Percentiles rank a stretch among this genome's conserved stretches.
These are phyloP conservation scores for Scelioninae gen. 1 DNA, from an alignment of 2,888 invertebrate species.

Conservation along the genomic window DNA sequence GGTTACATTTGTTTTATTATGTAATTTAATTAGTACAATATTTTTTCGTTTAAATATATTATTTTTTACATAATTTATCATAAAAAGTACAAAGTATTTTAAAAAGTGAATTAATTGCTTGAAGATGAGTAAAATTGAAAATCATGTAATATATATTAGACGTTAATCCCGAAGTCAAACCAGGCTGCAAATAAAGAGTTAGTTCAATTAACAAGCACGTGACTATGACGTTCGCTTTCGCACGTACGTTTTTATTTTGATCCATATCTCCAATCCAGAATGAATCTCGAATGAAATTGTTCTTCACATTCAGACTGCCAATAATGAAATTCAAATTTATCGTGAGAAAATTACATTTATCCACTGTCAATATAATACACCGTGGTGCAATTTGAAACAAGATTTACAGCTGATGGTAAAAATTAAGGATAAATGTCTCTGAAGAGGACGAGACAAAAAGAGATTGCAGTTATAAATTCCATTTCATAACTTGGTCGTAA, in stretches of 20 bases:
- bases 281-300: conserved; percentile 20
- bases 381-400: not conserved
- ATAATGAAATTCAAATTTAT: conserved; percentile 21
- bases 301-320: not conserved
- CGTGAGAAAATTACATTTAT: conserved; percentile 8
- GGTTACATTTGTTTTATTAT: no score
- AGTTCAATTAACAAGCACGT: conserved; percentile 36
- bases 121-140: not conserved
- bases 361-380: not conserved
- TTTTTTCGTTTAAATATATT: no score
- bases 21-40: no score
- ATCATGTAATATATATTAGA: conserved; percentile 6
- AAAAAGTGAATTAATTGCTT: no score
- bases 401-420: not conserved
- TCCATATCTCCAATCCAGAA: conserved; percentile 1
- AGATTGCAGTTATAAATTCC: no score
- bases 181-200: conserved; percentile 21
- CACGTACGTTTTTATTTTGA: conserved; percentile 31
- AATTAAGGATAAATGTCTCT: not conserved
- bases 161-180: conserved; percentile 6
- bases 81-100: no score
- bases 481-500: not conserved
- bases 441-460: no score
- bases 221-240: conserved; percentile 34
- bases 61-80: no score